These are phyloP conservation scores for Canis aureus DNA, from an alignment of 2,113 vertebrate genomes.

Conservation along the genomic window DNA sequence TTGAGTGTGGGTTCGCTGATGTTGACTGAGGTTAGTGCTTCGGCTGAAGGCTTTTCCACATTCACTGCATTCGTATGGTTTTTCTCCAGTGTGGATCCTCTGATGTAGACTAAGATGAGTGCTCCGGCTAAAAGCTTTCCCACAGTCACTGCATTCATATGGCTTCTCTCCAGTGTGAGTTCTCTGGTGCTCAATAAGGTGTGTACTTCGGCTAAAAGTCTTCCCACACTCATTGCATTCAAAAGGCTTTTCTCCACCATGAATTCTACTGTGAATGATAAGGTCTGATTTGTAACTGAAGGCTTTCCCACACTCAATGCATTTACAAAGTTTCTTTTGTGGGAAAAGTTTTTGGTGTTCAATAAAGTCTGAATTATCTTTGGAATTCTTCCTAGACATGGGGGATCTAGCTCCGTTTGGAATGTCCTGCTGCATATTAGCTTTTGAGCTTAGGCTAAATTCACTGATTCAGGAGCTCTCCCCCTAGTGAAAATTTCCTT, in stretches of 20 bases:
- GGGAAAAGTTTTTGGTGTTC: slow-evolving; percentile 28
- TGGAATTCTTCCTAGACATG: slow-evolving; percentile 13
- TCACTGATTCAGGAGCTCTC: background rate
- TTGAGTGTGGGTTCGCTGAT: slow-evolving; percentile 62
- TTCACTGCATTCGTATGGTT: slow-evolving; percentile 53
- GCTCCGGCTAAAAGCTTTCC: slow-evolving; percentile 63
- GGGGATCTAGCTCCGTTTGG: background rate
- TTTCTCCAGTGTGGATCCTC: slow-evolving; percentile 68
- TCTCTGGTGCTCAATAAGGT: slow-evolving; percentile 65
- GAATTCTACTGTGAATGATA: slow-evolving; percentile 30
- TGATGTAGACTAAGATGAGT: slow-evolving; percentile 62
- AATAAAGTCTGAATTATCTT: slow-evolving; percentile 35
- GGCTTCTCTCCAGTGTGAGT: slow-evolving; percentile 68
- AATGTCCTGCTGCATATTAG: background rate
- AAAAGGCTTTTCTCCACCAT: slow-evolving; percentile 55
- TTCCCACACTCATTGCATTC: slow-evolving; percentile 56
- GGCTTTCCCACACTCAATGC: slow-evolving; percentile 32
- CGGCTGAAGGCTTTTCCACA: slow-evolving; percentile 63
- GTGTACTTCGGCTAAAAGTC: slow-evolving; percentile 54
- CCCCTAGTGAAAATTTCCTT: background rate
- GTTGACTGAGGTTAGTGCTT: slow-evolving; percentile 64
- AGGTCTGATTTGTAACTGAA: slow-evolving; percentile 46
- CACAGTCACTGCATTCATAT: slow-evolving; percentile 55
- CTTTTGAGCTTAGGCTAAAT: slow-evolving; percentile 50
- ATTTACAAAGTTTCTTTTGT: slow-evolving; percentile 43